Evolutionary conservation across 2,797 vertebrate genomes (phyloP), one percentile per base, ranked within the genome.

Genomic region (Harpagifer antarcticus): DNA sequence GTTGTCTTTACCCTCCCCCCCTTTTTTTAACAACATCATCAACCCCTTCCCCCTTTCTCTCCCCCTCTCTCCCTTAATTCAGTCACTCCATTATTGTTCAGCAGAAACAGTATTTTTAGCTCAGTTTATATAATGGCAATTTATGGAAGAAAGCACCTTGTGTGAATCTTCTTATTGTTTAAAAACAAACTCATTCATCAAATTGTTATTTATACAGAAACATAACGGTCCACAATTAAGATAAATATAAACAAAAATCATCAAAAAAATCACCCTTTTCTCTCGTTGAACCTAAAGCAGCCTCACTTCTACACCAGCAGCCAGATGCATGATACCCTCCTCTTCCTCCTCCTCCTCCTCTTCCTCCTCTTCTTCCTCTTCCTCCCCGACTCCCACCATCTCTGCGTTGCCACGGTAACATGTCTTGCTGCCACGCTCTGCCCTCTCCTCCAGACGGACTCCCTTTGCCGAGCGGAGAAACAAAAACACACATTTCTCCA

Each of bases 321-420:
- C 85, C 87, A 86, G 88, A 85, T 85, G 54, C 62, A 67, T 42
- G 64, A 71, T n/a, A 14, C 33, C 57, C 57, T 47, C 60, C 71
- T 57, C 74, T 27, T 27, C 27, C 27, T 27, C 27, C 27, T 27
- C 4, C 1, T 27, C 27, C 0, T 4, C 27, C 1, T 57, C 74
- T 76, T 74, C 71, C 81, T 69, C 15, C 63, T 27, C 59, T 71
- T 72, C 77, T 72, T 77, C 60, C 81, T 52, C 69, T 78, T 74
- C 71, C 82, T 69, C 15, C 65, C 76, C 68, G 59, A 87, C 91
- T 88, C 93, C 93, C 93, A 87, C 91, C 93, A 90, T 89, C 73
- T 76, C 84, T 49, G 68, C 83, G 95, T 95, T 95, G 90, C 95
- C 92, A 88, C 84, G 85, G 94, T 93, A 95, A 95, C 95, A 81